Evolutionary conservation across 2,888 invertebrate genomes (phyloP).

Genomic region (Bibio marci): DNA sequence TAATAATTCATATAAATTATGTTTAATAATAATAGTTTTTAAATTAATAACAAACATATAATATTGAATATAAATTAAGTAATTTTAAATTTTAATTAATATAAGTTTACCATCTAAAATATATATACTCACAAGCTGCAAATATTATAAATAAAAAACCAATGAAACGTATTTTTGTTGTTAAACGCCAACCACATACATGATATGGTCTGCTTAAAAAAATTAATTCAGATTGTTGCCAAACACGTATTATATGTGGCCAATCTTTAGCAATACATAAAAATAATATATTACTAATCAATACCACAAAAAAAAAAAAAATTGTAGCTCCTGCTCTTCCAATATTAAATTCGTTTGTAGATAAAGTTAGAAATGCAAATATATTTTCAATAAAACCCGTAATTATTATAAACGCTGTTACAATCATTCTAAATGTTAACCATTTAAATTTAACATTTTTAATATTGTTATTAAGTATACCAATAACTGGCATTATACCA

Average conservation of each 20-base stretch:
- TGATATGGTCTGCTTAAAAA: not conserved
- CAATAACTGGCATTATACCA: slow-evolving; percentile 34
- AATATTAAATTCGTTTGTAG: no score
- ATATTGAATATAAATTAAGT: no score
- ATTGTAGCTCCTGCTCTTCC: not conserved
- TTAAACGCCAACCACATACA: not conserved
- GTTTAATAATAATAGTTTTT: no score
- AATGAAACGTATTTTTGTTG: not conserved
- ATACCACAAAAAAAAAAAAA: not conserved
- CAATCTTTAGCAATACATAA: not conserved
- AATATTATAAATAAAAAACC: not conserved
- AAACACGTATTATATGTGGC: not conserved
- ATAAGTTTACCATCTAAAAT: no score
- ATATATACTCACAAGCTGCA: not conserved
- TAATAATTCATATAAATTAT: no score
- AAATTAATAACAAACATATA: no score
- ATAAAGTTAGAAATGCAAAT: no score
- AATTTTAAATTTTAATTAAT: no score
- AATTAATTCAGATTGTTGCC: not conserved
- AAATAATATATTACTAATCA: not conserved
- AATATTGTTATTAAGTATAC: slow-evolving; percentile 17
- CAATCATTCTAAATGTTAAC: not conserved
- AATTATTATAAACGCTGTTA: not conserved
- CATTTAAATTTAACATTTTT: not conserved
- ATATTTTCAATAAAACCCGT: no score